A percentile compares a stretch with the other conserved stretches of the same genome.
phyloP scores from a whole-genome alignment of 2,888 invertebrate species.

The Camptogramma bilineatum region DNA sequence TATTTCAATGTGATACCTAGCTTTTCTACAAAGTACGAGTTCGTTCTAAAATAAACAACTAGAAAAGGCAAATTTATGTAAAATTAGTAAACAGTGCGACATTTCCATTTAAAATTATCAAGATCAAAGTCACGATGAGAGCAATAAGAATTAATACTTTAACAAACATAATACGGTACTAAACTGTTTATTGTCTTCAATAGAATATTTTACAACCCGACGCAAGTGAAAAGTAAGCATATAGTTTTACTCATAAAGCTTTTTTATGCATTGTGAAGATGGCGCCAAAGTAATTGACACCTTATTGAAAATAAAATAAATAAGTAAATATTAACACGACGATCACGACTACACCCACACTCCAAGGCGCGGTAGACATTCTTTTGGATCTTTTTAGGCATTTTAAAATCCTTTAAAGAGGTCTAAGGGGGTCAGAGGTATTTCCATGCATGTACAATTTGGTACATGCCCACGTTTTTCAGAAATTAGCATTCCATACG shows the following conservation, averaged over 20 bases:
- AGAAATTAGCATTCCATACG: too few relatives aligned
- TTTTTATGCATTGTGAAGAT: neutral
- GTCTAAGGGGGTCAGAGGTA: too few relatives aligned
- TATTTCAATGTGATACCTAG: neutral
- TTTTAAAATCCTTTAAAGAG: too few relatives aligned
- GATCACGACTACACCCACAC: too few relatives aligned
- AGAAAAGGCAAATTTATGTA: neutral
- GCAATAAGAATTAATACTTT: neutral
- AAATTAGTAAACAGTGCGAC: neutral
- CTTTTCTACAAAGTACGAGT: neutral
- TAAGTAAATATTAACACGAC: too few relatives aligned
- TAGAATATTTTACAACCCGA: slow-evolving; percentile 1
- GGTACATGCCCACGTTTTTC: too few relatives aligned
- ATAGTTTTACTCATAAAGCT: neutral
- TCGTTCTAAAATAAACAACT: neutral
- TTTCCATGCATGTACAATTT: too few relatives aligned
- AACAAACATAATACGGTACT: neutral
- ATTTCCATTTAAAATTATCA: neutral
- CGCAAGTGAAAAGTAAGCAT: neutral
- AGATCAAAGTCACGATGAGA: neutral
- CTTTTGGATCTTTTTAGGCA: too few relatives aligned
- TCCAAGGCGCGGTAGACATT: too few relatives aligned
- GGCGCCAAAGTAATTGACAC: slow-evolving; percentile 16
- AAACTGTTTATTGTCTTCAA: neutral
- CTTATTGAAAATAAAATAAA: too few relatives aligned